Evolutionary conservation across 1,140 invertebrate species (phyloP), one percentile per base, ranked within the genome.

Genomic region (Sarcophaga peregrina): DNA sequence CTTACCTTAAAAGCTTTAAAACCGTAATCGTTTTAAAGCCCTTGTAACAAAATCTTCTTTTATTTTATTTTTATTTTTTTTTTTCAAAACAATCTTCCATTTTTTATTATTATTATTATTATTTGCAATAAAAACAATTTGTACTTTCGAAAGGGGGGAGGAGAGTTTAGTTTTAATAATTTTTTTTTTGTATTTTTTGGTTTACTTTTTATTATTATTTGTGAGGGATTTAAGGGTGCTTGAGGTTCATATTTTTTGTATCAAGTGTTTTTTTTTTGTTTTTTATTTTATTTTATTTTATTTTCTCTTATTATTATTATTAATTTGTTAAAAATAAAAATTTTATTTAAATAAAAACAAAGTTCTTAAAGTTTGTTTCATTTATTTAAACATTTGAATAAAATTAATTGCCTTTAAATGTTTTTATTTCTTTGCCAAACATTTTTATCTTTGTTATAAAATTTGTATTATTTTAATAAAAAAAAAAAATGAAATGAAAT

Each of bases 121-220:
- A 37, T 37, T 37, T 37, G 25, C 88, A 88, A 90, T 90, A 89
- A 89, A 90, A 90, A 90, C 89, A 90, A 90, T 90, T 90, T 90
- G 89, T 90, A 90, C 89, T 90, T 87, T 90, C 89, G 88, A 90
- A 90, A 90, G 88, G 85, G 87, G 88, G 89, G 89, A 89, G 88
- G 88, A 88, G 88, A 86, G 84, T 86, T 82, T 86, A 87, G 72
- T 85, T 87, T 87, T 86, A 84, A 80, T 83, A 80, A 76, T 80
- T 80, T 82, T 78, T 75, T 37, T 68, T 76, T 83, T 68, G 54
- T 58, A 73, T 83, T 85, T 85, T 84, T 85, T 84, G 75, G 83
- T 83, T 84, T 83, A 85, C 10, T 74, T 85, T 85, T 81, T 84
- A 83, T 81, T n/a, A 25, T 81, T 82, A 74, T 87, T 85, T 89